Conservation (phyloP, 1,140 invertebrate genomes). For the Drosophila obscura region DNA sequence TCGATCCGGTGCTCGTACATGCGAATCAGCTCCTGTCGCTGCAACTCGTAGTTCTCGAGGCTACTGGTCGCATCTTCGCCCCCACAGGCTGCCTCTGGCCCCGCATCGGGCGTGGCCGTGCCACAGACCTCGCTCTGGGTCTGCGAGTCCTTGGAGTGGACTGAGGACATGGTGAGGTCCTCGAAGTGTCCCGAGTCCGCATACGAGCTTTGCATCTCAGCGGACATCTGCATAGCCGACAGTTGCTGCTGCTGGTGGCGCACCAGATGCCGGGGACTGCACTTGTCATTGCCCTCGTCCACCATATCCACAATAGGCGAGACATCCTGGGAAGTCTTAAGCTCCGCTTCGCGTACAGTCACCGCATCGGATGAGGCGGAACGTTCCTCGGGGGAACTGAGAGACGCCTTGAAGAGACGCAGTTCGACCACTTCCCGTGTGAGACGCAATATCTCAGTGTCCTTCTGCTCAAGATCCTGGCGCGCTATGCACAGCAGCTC, state of each 20-base stretch:
- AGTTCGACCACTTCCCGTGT: conserved; percentile 93
- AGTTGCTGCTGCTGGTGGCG: conserved; percentile 62
- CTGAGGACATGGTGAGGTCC: conserved; percentile 89
- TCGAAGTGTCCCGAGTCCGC: conserved; percentile 94
- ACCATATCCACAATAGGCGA: conserved; percentile 84
- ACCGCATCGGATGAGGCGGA: conserved; percentile 90
- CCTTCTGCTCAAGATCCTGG: conserved; percentile 90
- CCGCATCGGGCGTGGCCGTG: conserved; percentile 77
- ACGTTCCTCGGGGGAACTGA: conserved; percentile 89
- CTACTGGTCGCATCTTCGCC: conserved; percentile 26
- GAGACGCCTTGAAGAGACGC: conserved; percentile 90
- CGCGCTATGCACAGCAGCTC: conserved; percentile 89
- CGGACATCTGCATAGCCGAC: conserved; percentile 68
- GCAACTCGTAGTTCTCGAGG: conserved; percentile 85
- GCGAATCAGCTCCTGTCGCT: conserved; percentile 87
- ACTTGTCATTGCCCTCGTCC: conserved; percentile 82
- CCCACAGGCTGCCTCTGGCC: conserved; percentile 24
- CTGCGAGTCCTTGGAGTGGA: conserved; percentile 89
- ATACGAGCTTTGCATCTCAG: conserved; percentile 88
- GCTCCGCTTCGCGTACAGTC: conserved; percentile 88
- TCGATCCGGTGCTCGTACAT: conserved; percentile 90
- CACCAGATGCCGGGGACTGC: conserved; percentile 84
- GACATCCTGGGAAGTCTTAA: conserved; percentile 84
- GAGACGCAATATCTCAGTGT: conserved; percentile 90
- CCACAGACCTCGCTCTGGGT: conserved; percentile 86